Base-by-base conservation (phyloP, 1,140 invertebrate genomes). In the Eupeodes corollae region DNA sequence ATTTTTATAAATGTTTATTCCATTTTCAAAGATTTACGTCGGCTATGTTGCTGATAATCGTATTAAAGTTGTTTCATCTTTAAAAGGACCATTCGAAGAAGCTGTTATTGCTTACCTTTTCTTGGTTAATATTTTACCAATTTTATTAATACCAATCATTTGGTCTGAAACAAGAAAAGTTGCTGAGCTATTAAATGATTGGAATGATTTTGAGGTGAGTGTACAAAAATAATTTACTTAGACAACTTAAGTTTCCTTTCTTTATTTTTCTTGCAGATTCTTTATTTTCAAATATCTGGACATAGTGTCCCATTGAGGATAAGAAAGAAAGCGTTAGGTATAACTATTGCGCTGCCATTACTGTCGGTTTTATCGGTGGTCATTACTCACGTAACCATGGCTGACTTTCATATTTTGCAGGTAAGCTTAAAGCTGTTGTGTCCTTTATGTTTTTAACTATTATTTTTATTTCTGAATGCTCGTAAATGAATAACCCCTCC, bases 51-150 rank as follows among this genome's bases (percentile, higher is more conserved):
- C 76, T 40, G 70, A 76, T 48, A 67, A 78, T 53, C 74, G 75
- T 51, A 75, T 79, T 2, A 72, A 75, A 49, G 74, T 78, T 47
- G 67, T 77, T 16, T 59, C 69, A 26, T 74, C 73, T 0, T 59
- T 76, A n/a, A 79, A 79, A 54, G 78, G 78, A 0, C 74, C 76
- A 44, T 82, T 82, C 49, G 79, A 81, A 56, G 79, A 82, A 61
- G 79, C 78, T 1, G 79, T 81, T 1, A 81, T 82, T 52, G 78
- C 78, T 45, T 82, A 82, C 57, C 60, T 82, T 2, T 82, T 82
- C 55, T 75, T 78, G 3, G 74, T 81, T 0, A 80, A 81, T 57
- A 69, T 82, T 26, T 69, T 80, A 46, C 79, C 79, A 0, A 73
- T 79, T 56, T 61, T 76, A 13, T 62, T 74, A 0, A 70, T 79